Base-by-base conservation (phyloP, 92 coral and sea anemone genomes). In the Epizoanthus rinbou region DNA sequence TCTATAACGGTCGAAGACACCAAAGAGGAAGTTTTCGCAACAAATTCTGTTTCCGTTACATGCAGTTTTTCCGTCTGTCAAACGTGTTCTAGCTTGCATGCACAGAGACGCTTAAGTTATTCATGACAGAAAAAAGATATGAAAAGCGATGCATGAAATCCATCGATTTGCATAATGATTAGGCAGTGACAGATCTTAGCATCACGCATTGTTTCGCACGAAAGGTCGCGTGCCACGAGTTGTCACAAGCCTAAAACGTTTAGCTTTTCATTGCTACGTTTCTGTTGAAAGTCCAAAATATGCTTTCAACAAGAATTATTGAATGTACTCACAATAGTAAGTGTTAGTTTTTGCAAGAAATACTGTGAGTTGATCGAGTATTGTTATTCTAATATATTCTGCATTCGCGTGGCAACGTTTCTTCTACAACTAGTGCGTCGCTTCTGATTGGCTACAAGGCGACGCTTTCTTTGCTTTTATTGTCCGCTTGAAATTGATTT, bases 201-300 rank as follows among this genome's bases (percentile, higher is more conserved):
- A 62, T 76, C 82, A 39, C 82, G 58, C 82, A 78, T 78, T 78
- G 82, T 78, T 19, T 78, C 31, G 69, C 82, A 78, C 82, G 82
- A 78, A 78, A 78, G 63, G 70, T 78, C 82, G 82, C 82, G 82
- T 78, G 82, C 71, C 56, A 78, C 16, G 57, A 21, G 14, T 8
- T 1, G 19, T 59, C 22, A 62, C 35, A 78, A 39, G 47, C 35
- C 16, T 11, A 22, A 10, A n/a, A 9, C 16, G 15, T 78, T 78
- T 21, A 2, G n/a, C 25, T 62, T 14, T n/a, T 24, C 3, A 41
- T 41, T 60, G 41, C 70, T 41, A 78, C 5, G 37, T 43, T 78
- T 22, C 41, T 22, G 41, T 59, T 35, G 35, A 78, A 24, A 52
- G 16, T 62, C 17, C 17, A 39, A 22, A 56, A 63, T 78, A 11